A percentile compares a stretch with the other conserved stretches of the same genome.
phyloP scores from a whole-genome alignment of 2,797 vertebrate species.

The Capromys pilorides region DNA sequence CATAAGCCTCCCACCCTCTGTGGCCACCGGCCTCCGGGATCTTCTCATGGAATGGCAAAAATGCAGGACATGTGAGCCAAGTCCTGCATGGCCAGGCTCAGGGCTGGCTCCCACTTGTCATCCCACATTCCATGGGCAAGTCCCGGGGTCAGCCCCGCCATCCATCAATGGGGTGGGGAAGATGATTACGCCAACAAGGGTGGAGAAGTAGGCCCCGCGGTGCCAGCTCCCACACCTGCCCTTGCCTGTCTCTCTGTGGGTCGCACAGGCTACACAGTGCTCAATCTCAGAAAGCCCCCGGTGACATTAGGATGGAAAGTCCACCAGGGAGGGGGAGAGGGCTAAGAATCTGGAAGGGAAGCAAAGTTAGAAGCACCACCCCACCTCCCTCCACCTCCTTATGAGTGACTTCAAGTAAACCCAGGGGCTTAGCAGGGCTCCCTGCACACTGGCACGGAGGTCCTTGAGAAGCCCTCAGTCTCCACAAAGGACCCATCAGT shows the following conservation, averaged over 20 bases:
- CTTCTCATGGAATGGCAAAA: background rate
- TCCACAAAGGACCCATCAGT: accelerated
- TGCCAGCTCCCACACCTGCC: background rate
- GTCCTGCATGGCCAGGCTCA: background rate
- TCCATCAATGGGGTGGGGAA: background rate
- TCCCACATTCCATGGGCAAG: slow-evolving; percentile 32
- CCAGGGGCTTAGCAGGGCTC: background rate
- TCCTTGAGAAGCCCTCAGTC: background rate
- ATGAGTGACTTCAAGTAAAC: background rate
- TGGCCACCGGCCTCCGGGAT: background rate
- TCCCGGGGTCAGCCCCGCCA: background rate
- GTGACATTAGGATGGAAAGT: background rate
- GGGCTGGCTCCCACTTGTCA: background rate
- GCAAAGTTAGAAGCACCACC: background rate
- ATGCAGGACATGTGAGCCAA: background rate
- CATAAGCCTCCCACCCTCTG: background rate
- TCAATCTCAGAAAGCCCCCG: background rate
- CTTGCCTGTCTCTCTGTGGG: background rate
- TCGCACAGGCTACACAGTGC: background rate
- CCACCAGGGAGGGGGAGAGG: background rate
- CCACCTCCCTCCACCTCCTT: background rate
- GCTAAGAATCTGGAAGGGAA: background rate
- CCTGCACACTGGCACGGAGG: background rate
- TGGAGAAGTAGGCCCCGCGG: background rate
- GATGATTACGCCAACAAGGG: background rate